Conservation (phyloP, 2,113 vertebrate genomes). For the Strix aluco region DNA sequence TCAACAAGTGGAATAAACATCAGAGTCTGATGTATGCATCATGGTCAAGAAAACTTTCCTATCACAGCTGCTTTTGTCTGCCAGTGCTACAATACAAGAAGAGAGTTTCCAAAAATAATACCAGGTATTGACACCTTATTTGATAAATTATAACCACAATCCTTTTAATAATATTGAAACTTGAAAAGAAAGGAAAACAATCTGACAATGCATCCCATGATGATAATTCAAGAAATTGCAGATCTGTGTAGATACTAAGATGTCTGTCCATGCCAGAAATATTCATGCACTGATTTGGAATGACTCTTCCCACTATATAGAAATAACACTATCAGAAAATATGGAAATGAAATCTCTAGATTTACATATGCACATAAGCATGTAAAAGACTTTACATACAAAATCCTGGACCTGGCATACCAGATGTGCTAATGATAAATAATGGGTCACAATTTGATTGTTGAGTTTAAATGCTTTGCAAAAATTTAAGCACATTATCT, state of each 20-base stretch:
- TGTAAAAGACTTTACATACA: background rate
- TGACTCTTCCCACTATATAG: background rate
- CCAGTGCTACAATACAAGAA: background rate
- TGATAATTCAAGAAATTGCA: background rate
- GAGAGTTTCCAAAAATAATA: background rate
- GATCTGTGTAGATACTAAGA: background rate
- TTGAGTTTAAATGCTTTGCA: background rate
- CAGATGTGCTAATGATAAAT: background rate
- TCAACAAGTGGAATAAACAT: background rate
- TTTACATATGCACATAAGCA: background rate
- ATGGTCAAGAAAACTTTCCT: background rate
- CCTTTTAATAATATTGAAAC: background rate
- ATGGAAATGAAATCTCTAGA: background rate
- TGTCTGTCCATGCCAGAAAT: background rate
- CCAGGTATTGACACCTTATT: background rate
- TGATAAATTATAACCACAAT: background rate
- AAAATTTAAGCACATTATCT: background rate
- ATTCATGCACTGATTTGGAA: background rate
- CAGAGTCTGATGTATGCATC: background rate
- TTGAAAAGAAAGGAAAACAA: background rate
- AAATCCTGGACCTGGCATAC: background rate
- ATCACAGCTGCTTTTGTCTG: background rate
- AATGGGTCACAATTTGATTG: background rate
- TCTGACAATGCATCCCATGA: background rate
- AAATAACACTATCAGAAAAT: background rate